Percentiles rank a stretch among this genome's conserved stretches.
Evolutionary conservation across 2,797 vertebrate genomes (phyloP).

Genomic region (Acanthurus leucopareius): DNA sequence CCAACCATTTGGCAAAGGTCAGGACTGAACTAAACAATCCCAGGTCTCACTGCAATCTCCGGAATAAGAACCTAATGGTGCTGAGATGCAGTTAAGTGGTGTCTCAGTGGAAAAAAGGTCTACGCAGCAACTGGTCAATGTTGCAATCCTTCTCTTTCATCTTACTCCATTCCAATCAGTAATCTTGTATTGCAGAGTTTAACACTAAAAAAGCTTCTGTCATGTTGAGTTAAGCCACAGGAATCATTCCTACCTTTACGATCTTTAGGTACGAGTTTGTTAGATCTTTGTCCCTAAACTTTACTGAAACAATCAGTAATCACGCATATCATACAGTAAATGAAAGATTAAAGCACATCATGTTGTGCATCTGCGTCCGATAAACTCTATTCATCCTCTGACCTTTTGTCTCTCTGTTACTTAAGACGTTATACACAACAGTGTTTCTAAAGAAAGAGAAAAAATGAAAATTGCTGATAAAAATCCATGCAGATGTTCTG

Average conservation of each 20-base stretch:
- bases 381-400: conserved; percentile 19
- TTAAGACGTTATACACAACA: background rate
- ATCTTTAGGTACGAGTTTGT: background rate
- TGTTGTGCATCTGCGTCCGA: conserved; percentile 34
- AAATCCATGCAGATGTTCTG: conserved; percentile 23
- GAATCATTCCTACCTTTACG: background rate
- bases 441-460: background rate
- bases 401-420: background rate
- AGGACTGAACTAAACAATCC: conserved; percentile 50
- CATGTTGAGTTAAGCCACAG: background rate
- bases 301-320: conserved; percentile 21
- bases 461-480: conserved; percentile 4
- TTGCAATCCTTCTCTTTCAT: background rate
- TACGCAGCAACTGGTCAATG: background rate
- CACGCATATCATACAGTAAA: conserved; percentile 19
- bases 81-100: conserved; percentile 4
- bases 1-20: conserved; percentile 63
- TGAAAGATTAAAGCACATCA: background rate
- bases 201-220: background rate
- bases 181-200: background rate
- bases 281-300: background rate
- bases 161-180: background rate
- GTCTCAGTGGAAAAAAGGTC: conserved; percentile 1
- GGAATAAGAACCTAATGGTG: conserved; percentile 11
- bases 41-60: conserved; percentile 34